Evolutionary conservation across 2,797 vertebrate genomes (phyloP), one percentile per base, ranked within the genome.

Genomic region (Sebastiscus albofasciatus): DNA sequence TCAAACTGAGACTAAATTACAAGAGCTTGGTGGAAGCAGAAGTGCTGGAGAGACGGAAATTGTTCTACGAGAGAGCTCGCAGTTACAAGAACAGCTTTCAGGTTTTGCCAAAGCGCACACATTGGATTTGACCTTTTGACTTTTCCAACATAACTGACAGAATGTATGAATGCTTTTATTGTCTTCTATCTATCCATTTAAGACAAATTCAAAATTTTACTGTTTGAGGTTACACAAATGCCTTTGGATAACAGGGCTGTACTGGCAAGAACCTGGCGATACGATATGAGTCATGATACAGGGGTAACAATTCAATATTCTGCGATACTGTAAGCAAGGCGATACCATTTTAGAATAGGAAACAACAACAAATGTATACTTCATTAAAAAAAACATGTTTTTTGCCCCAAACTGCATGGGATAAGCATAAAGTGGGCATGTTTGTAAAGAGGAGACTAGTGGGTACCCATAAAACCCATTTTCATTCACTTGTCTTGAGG

Each of bases 1-100:
- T 71, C 67, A 75, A 83, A 83, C 71, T 70, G 67, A 72, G 71
- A 72, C 39, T 26, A 66, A 79, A 86, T 79, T 65, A 71, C 9
- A 72, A 42, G 39, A 64, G 65, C 54, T 76, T 26, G 12, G 54
- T 18, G 39, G 52, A 70, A 16, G 68, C 26, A 49, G 13, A 69
- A 36, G 52, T 6, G 26, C 55, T 39, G 36, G 62, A 29, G 52
- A 80, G 56, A 65, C 8, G 39, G 16, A 59, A 33, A 59, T 46
- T 5, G 14, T 18, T 24, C 5, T 1, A 22, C 2, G 5, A 62
- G 18, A 4, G 11, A 64, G 34, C n/a, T 36, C 33, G 27, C 39
- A 39, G 46, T 16, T 9, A 29, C 14, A 33, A 36, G 62, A 71
- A 42, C 22, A 20, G 56, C 8, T 22, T 27, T 52, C 69, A 60